Evolutionary conservation across 1,140 invertebrate species (phyloP).

Genomic region (Drosophila auraria): DNA sequence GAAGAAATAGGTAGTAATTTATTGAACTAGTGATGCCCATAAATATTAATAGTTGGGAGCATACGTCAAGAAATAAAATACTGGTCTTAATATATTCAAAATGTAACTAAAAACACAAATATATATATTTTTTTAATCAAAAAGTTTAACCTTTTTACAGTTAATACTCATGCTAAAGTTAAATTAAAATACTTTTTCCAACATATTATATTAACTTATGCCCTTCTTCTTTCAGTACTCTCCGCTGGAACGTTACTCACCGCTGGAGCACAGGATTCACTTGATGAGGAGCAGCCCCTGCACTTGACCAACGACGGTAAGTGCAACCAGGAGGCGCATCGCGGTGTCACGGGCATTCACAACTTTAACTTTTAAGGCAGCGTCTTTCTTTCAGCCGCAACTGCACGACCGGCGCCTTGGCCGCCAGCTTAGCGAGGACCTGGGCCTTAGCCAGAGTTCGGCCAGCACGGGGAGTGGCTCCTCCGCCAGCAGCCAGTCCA

Average conservation of each 20-base stretch:
- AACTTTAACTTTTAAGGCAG: slow-evolving; percentile 85
- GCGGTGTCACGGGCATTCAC: slow-evolving; percentile 68
- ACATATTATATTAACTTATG: background rate
- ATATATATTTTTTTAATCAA: background rate
- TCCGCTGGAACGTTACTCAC: slow-evolving; percentile 7
- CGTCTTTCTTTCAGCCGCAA: slow-evolving; percentile 84
- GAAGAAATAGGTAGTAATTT: too few species aligned
- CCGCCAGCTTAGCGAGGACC: slow-evolving; percentile 60
- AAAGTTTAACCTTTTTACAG: background rate
- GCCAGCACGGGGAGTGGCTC: slow-evolving; percentile 43
- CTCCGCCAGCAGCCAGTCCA: slow-evolving; percentile 46
- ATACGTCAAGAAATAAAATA: too few species aligned
- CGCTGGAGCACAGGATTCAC: slow-evolving; percentile 5
- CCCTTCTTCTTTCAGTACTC: slow-evolving; percentile 27
- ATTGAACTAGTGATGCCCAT: too few species aligned
- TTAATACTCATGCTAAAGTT: too few species aligned
- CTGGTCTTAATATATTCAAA: too few species aligned
- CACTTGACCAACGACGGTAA: slow-evolving; percentile 82
- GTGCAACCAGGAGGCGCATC: slow-evolving; percentile 40
- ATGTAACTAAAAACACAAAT: too few species aligned
- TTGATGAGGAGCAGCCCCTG: slow-evolving; percentile 67
- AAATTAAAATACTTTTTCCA: background rate
- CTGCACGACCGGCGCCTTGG: slow-evolving; percentile 67
- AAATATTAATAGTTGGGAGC: too few species aligned
- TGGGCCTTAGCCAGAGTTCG: slow-evolving; percentile 38